Percentiles rank a stretch among this genome's conserved stretches.
phyloP scores from a whole-genome alignment of 2,113 vertebrate genomes.

The Gopherus flavomarginatus region DNA sequence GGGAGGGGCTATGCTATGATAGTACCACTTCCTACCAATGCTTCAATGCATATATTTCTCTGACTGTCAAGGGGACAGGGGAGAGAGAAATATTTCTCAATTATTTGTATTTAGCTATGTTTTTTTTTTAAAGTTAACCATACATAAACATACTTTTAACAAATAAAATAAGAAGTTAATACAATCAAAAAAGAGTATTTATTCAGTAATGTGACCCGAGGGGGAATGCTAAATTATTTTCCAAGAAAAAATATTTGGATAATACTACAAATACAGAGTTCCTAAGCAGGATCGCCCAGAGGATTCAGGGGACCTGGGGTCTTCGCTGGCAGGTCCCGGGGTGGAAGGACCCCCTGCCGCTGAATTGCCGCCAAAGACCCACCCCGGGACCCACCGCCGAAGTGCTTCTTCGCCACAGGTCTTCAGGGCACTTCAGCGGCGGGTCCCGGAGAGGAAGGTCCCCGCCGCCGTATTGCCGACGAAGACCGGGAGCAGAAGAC shows the following conservation, averaged over 20 bases:
- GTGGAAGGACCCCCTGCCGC: no score
- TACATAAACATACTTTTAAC: slow-evolving; percentile 8
- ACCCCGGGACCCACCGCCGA: no score
- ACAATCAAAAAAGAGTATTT: not conserved
- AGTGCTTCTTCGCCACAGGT: no score
- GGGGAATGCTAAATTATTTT: slow-evolving; percentile 46
- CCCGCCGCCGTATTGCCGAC: no score
- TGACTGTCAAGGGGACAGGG: not conserved
- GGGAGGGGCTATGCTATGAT: rapidly evolving
- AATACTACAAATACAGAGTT: slow-evolving; percentile 13
- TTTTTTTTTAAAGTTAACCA: not conserved
- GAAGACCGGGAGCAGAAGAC: no score
- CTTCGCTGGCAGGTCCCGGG: no score
- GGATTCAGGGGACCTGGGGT: no score
- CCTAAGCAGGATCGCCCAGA: not conserved
- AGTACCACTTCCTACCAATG: not conserved
- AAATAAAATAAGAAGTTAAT: slow-evolving; percentile 44
- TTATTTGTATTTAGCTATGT: not conserved
- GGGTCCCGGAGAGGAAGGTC: no score
- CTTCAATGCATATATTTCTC: not conserved
- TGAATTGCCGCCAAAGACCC: no score
- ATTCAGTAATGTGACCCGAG: slow-evolving; percentile 43
- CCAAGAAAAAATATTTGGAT: not conserved
- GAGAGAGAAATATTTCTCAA: not conserved
- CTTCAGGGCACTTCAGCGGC: no score